phyloP scores from a whole-genome alignment of 2,113 vertebrate species.

The Atrichornis clamosus region DNA sequence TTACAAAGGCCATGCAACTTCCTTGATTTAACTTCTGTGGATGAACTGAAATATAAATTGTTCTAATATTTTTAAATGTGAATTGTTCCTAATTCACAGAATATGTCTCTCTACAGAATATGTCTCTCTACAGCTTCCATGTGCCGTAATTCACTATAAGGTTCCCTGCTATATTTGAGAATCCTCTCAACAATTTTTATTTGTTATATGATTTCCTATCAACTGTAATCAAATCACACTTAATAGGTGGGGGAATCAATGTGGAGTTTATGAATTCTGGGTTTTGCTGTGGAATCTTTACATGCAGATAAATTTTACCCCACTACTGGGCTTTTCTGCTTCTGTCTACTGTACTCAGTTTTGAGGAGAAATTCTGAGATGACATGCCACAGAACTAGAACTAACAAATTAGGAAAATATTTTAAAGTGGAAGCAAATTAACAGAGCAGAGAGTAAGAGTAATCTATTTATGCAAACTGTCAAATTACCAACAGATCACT shows the following conservation, averaged over 20 bases:
- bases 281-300: neutral
- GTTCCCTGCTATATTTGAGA: neutral
- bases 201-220: neutral
- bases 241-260: rapidly evolving
- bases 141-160: neutral
- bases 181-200: neutral
- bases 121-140: neutral
- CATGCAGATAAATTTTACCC: neutral
- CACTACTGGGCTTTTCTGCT: neutral
- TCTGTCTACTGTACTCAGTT: neutral
- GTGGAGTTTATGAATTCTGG: neutral
- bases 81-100: neutral
- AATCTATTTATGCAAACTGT: neutral
- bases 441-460: neutral
- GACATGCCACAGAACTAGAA: neutral
- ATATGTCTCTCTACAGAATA: neutral
- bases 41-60: neutral
- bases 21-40: neutral
- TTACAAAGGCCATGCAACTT: neutral
- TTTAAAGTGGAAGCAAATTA: neutral
- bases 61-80: neutral
- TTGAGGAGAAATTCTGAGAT: neutral
- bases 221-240: neutral
- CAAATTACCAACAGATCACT: neutral
- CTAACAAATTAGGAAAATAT: neutral